Conservation (phyloP, 1,140 invertebrate genomes). For the Aphelinus certus region DNA sequence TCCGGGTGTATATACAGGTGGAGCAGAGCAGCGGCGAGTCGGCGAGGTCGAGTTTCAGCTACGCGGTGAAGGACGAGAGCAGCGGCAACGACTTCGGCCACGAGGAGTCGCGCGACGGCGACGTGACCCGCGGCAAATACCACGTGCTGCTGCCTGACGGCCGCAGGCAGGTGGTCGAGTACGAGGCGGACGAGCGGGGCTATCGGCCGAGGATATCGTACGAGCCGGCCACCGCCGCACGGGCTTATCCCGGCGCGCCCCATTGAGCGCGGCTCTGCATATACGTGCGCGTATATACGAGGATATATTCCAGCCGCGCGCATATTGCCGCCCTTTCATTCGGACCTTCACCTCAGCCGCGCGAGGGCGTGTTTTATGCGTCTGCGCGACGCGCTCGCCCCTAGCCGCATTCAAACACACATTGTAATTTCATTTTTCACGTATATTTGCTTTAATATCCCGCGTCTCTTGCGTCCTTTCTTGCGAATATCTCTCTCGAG, state of each 20-base stretch:
- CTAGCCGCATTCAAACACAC: too few relatives aligned
- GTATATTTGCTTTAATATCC: too few relatives aligned
- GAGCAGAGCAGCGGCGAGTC: slow-evolving; percentile 56
- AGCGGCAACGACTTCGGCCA: slow-evolving; percentile 78
- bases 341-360: background rate
- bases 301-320: too few relatives aligned
- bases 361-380: too few relatives aligned
- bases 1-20: too few relatives aligned
- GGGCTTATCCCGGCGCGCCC: slow-evolving; percentile 9
- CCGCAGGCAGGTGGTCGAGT: slow-evolving; percentile 80
- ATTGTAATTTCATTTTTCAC: too few relatives aligned
- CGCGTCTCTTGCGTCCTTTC: too few relatives aligned
- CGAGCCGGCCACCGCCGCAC: slow-evolving; percentile 64
- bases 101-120: slow-evolving; percentile 74
- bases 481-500: too few relatives aligned
- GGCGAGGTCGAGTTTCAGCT: slow-evolving; percentile 79
- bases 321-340: slow-evolving; percentile 8
- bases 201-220: slow-evolving; percentile 81
- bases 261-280: slow-evolving; percentile 2
- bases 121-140: slow-evolving; percentile 75
- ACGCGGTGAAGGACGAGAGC: slow-evolving; percentile 75
- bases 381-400: too few relatives aligned
- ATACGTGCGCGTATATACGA: too few relatives aligned
- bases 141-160: slow-evolving; percentile 80
- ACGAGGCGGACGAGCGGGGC: slow-evolving; percentile 78